A percentile compares a stretch with the other conserved stretches of the same genome.
phyloP scores from a whole-genome alignment of 2,113 vertebrate genomes.

The Rhizomys pruinosus region DNA sequence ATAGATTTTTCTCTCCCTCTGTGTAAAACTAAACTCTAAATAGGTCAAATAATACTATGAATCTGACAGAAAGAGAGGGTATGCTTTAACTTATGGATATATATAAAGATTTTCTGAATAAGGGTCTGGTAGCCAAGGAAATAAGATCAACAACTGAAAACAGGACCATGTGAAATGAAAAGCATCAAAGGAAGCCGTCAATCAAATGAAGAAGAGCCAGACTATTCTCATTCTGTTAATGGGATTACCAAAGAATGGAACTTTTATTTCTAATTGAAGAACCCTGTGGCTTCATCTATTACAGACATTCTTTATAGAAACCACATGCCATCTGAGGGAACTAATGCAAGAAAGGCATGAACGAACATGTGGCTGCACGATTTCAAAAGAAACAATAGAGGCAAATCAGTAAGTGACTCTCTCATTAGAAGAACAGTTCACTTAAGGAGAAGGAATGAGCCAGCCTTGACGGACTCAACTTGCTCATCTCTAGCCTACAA shows the following conservation, averaged over 20 bases:
- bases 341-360: neutral
- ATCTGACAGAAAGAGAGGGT: no score
- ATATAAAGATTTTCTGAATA: no score
- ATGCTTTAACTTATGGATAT: no score
- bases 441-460: slow-evolving; percentile 60
- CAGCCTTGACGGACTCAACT: neutral
- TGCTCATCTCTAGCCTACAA: slow-evolving; percentile 62
- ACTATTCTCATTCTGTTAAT: no score
- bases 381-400: slow-evolving; percentile 39
- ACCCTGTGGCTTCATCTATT: slow-evolving; percentile 69
- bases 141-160: no score
- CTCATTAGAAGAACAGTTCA: slow-evolving; percentile 68
- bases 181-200: no score
- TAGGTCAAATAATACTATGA: no score
- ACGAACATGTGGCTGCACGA: slow-evolving; percentile 53
- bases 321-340: neutral
- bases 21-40: no score
- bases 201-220: neutral
- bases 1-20: no score
- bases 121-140: no score
- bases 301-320: slow-evolving; percentile 44
- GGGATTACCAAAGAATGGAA: slow-evolving; percentile 46
- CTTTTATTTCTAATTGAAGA: slow-evolving; percentile 64
- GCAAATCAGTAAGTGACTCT: slow-evolving; percentile 68
- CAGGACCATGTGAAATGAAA: no score